Evolutionary conservation across 2,888 invertebrate species (phyloP).

Genomic region (Apamea anceps): DNA sequence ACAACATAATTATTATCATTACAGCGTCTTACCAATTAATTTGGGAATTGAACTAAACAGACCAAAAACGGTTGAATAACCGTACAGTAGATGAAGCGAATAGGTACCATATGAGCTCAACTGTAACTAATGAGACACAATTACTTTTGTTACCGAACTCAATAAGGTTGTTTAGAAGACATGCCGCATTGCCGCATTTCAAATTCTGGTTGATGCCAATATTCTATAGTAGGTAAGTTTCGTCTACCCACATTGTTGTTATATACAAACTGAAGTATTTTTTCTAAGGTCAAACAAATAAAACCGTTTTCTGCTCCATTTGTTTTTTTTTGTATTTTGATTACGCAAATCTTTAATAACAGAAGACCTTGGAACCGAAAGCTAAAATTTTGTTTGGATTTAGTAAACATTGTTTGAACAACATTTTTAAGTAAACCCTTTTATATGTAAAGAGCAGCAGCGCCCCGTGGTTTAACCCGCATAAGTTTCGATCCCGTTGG

Average conservation of each 20-base stretch:
- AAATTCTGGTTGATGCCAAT: constrained; percentile 13
- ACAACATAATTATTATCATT: background rate
- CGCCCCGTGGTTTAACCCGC: background rate
- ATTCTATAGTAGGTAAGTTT: background rate
- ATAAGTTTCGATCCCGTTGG: background rate
- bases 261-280: constrained; percentile 12
- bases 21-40: constrained; percentile 11
- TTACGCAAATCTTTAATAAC: constrained; percentile 64
- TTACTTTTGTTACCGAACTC: no score
- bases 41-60: background rate
- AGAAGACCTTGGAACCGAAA: constrained; percentile 47
- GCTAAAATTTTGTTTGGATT: constrained; percentile 53
- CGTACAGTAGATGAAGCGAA: background rate
- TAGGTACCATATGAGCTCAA: background rate
- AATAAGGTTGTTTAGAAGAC: no score
- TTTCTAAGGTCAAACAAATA: constrained; percentile 46
- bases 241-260: background rate
- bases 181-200: background rate
- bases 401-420: constrained; percentile 42
- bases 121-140: no score
- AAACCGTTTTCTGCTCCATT: constrained; percentile 38
- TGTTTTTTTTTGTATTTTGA: constrained; percentile 46
- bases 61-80: background rate
- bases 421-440: constrained; percentile 36
- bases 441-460: constrained; percentile 35